Evolutionary conservation across 2,113 vertebrate species (phyloP).

Genomic region (Antigone vipio): DNA sequence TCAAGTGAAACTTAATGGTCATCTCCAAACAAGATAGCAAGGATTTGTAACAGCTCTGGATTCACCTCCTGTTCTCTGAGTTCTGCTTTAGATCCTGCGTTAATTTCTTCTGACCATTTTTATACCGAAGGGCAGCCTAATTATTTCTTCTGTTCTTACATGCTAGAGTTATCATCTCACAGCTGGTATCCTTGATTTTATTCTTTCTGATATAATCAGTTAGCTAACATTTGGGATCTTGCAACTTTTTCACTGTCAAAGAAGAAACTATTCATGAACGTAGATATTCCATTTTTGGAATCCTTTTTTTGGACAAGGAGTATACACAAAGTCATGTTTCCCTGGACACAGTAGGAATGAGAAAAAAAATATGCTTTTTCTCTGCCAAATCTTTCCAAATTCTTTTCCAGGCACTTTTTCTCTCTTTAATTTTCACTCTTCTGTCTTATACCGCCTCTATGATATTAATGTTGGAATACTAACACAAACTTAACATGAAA

Average conservation of each 20-base stretch:
- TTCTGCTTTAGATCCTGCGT: neutral
- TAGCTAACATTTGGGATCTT: neutral
- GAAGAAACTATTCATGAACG: neutral
- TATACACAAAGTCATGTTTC: neutral
- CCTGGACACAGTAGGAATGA: neutral
- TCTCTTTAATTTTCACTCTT: neutral
- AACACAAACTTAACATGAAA: neutral
- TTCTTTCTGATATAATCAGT: neutral
- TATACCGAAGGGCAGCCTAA: neutral
- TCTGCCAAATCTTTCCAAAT: neutral
- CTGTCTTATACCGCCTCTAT: neutral
- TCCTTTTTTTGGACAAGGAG: neutral
- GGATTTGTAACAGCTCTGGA: neutral
- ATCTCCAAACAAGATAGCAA: neutral
- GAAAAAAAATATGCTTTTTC: neutral
- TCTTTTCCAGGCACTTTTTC: neutral
- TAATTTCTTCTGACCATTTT: neutral
- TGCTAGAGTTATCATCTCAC: neutral
- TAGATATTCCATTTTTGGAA: neutral
- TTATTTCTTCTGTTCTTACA: neutral
- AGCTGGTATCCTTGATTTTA: neutral
- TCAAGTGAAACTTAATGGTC: neutral
- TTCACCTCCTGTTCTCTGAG: neutral
- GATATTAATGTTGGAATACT: neutral
- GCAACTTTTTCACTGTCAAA: neutral